phyloP scores from a whole-genome alignment of 1,140 invertebrate species.

The Tetraneura akinire region DNA sequence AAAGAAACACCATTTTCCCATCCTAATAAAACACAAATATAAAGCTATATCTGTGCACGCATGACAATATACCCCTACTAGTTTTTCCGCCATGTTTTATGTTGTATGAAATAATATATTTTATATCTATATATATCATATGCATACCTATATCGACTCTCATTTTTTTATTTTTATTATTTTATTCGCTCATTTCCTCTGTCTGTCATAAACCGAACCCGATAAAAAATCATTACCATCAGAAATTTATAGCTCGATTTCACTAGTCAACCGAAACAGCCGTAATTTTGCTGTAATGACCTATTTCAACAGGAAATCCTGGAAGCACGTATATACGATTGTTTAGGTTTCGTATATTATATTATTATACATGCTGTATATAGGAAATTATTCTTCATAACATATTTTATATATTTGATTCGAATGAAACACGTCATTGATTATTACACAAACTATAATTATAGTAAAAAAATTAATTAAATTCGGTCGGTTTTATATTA shows the following conservation, averaged over 20 bases:
- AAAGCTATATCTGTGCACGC: conserved; percentile 34
- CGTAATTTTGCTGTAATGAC: conserved; percentile 28
- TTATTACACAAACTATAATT: no score
- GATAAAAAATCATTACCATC: conserved; percentile 45
- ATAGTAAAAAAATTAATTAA: no score
- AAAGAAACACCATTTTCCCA: conserved; percentile 45
- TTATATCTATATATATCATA: background rate
- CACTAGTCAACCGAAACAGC: conserved; percentile 46
- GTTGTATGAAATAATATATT: background rate
- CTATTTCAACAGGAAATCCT: conserved; percentile 36
- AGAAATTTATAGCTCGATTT: conserved; percentile 14
- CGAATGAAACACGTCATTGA: no score
- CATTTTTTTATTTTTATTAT: conserved; percentile 11
- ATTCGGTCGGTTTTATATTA: no score
- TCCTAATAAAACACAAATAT: conserved; percentile 49
- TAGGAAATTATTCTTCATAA: no score
- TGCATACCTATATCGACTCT: background rate
- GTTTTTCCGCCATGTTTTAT: conserved; percentile 44
- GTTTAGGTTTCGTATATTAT: no score
- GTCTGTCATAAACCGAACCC: conserved; percentile 27
- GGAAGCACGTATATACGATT: no score
- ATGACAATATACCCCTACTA: conserved; percentile 32
- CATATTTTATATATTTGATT: no score
- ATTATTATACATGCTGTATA: no score
- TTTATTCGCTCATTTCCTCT: conserved; percentile 47